Percentiles rank a stretch among this genome's conserved stretches.
Conservation (phyloP, 2,797 vertebrate species). For the Channa striata region DNA sequence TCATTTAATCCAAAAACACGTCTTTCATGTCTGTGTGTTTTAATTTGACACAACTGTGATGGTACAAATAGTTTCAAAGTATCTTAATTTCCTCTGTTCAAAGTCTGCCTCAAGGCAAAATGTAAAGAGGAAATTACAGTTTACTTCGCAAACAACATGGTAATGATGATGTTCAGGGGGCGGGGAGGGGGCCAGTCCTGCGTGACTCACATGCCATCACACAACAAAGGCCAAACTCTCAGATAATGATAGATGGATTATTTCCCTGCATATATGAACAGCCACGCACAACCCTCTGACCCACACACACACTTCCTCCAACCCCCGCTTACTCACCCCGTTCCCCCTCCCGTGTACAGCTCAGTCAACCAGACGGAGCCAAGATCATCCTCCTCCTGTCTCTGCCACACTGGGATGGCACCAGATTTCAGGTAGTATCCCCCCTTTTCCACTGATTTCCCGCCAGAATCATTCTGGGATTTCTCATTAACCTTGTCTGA, state of each 20-base stretch:
- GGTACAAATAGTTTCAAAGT: too few relatives aligned
- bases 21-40: too few relatives aligned
- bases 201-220: slow-evolving; percentile 35
- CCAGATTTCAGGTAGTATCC: slow-evolving; percentile 28
- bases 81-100: too few relatives aligned
- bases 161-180: slow-evolving; percentile 25
- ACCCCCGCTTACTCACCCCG: slow-evolving; percentile 75
- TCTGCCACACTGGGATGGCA: slow-evolving; percentile 63
- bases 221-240: slow-evolving; percentile 28
- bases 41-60: too few relatives aligned
- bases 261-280: slow-evolving; percentile 14
- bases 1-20: too few relatives aligned
- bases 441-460: slow-evolving; percentile 35
- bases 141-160: slow-evolving; percentile 34
- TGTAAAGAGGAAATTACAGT: slow-evolving; percentile 17
- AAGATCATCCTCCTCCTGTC: slow-evolving; percentile 68
- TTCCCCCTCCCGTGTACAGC: slow-evolving; percentile 82
- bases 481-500: slow-evolving; percentile 27
- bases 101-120: neutral
- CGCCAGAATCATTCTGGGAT: neutral
- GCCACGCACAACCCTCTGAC: slow-evolving; percentile 11
- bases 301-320: slow-evolving; percentile 19
- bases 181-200: neutral
- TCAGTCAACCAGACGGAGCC: slow-evolving; percentile 81
- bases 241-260: slow-evolving; percentile 15